Percentiles rank a stretch among this genome's conserved stretches.
phyloP scores from a whole-genome alignment of 2,888 invertebrate species.

The Chirona hameri region DNA sequence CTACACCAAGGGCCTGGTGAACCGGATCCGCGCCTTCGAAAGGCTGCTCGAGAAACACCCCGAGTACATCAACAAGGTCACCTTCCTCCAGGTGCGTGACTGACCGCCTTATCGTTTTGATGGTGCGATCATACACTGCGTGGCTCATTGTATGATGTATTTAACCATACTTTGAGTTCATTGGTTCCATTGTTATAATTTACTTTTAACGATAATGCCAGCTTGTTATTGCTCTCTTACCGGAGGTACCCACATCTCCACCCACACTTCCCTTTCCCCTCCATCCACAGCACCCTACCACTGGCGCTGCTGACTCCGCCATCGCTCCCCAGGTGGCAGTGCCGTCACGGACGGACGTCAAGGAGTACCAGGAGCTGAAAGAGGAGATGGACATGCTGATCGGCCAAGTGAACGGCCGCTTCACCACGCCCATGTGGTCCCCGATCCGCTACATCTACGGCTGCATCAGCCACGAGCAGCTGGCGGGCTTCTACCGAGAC shows the following conservation, averaged over 20 bases:
- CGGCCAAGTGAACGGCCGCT: constrained; percentile 49
- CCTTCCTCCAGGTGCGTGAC: constrained; percentile 67
- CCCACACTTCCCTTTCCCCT: too few species aligned
- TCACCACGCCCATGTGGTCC: constrained; percentile 50
- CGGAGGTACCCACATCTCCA: too few species aligned
- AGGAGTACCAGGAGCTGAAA: constrained; percentile 49
- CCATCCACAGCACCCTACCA: too few species aligned
- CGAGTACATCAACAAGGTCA: constrained; percentile 72
- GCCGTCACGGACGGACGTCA: constrained; percentile 49
- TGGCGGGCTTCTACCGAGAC: constrained; percentile 49
- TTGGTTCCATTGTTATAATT: too few species aligned
- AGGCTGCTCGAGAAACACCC: constrained; percentile 75
- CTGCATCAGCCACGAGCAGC: constrained; percentile 47
- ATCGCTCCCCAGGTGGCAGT: constrained; percentile 46
- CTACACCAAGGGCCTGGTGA: constrained; percentile 84
- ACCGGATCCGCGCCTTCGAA: constrained; percentile 78
- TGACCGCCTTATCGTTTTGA: too few species aligned
- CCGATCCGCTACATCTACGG: constrained; percentile 51
- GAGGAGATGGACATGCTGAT: constrained; percentile 50
- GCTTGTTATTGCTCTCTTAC: too few species aligned
- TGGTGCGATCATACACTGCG: too few species aligned
- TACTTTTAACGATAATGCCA: too few species aligned
- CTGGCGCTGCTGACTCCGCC: background rate
- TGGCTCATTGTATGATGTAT: too few species aligned
- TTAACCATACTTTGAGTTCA: too few species aligned